Percentiles rank a stretch among this genome's conserved stretches.
Evolutionary conservation across 2,113 vertebrate genomes (phyloP).

Genomic region (Macrotis lagotis): DNA sequence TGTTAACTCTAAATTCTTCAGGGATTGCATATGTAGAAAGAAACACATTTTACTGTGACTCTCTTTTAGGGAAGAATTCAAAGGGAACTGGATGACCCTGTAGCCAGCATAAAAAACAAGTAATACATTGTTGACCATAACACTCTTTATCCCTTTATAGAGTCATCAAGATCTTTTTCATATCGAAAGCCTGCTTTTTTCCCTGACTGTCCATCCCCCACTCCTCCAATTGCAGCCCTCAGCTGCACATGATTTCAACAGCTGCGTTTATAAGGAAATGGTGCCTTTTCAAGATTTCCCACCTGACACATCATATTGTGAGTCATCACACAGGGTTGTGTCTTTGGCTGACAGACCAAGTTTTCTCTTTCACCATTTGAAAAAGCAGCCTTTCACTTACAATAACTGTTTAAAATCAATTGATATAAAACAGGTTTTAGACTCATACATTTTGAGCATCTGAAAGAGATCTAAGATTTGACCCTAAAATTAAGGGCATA

Average conservation of each 20-base stretch:
- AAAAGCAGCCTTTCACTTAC: conserved; percentile 36
- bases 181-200: neutral
- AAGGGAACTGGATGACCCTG: neutral
- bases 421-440: conserved; percentile 40
- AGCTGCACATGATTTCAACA: conserved; percentile 49
- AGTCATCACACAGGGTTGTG: conserved; percentile 13
- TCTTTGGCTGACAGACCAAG: conserved; percentile 31
- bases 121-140: neutral
- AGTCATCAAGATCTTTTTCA: neutral
- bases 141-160: neutral
- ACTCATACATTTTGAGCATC: conserved; percentile 39
- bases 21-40: neutral
- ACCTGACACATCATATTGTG: conserved; percentile 42
- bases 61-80: rapidly evolving
- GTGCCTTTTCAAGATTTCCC: conserved; percentile 51
- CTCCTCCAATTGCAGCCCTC: neutral
- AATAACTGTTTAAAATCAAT: neutral
- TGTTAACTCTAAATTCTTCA: neutral
- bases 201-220: neutral
- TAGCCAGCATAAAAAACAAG: neutral
- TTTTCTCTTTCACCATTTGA: conserved; percentile 47
- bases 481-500: conserved; percentile 40
- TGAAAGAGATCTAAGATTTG: conserved; percentile 65
- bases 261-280: conserved; percentile 29
- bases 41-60: neutral